Base-by-base conservation (phyloP, 2,797 vertebrate species). In the Siniperca obscura region DNA sequence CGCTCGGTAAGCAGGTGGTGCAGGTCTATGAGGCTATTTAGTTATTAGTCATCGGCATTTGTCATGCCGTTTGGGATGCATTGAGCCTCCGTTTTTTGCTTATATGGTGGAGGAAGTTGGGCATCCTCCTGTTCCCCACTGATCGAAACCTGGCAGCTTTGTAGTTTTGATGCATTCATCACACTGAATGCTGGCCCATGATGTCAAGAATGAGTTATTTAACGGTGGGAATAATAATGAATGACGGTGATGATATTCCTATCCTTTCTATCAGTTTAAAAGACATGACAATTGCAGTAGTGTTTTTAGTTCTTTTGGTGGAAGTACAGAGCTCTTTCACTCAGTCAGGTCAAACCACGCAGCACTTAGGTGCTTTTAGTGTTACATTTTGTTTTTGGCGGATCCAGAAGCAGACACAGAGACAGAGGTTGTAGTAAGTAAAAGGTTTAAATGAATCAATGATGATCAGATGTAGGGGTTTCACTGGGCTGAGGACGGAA, bases 1-100 rank as follows among this genome's bases (percentile, higher is more conserved):
- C 4, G 22, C 66, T 78, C 55, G 2, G 77, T 72, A 82, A 85
- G 76, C 89, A 91, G 90, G 85, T 89, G 90, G 89, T 61, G 86
- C 87, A 85, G 71, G 81, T 89, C 84, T 78, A 57, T 56, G 74
- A 87, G 83, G 81, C 70, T 65, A 36, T 89, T 84, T 70, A 83
- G 55, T 70, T 66, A 61, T 91, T 85, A 87, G 87, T 90, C 89
- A 88, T 78, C 79, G 80, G 78, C 81, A 64, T 91, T 91, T 87
- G 87, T 90, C 76, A 75, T 62, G 56, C 73, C 55, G 69, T 81
- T 89, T 80, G 82, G 78, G 77, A 81, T 36, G 74, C 86, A 80
- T 50, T 40, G 53, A 75, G 77, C 76, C 67, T 64, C 81, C 67
- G 5, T 48, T 85, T 68, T 81, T 52, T 67, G 78, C 46, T 55